A percentile compares a stretch with the other conserved stretches of the same genome.
These are phyloP conservation scores for Tychaedon coryphoeus DNA, from an alignment of 2,113 vertebrate genomes.

Conservation along the genomic window DNA sequence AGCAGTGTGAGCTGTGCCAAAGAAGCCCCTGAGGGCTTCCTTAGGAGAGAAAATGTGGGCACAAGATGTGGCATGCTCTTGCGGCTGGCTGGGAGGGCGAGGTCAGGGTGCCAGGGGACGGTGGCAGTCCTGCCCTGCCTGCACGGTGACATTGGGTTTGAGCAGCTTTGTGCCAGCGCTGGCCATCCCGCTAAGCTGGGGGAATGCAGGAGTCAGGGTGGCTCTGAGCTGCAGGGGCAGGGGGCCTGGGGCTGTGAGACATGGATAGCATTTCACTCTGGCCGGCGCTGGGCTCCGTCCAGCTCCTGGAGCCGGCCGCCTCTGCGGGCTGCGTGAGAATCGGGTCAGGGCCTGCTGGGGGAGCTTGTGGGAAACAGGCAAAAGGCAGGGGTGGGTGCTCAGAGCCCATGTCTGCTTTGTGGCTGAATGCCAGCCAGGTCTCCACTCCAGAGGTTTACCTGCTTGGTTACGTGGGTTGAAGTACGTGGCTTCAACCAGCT, in stretches of 20 bases:
- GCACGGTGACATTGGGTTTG: not conserved
- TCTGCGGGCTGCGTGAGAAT: not conserved
- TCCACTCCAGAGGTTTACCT: not conserved
- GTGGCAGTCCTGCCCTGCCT: not conserved
- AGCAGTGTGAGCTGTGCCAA: not conserved
- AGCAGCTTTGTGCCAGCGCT: not conserved
- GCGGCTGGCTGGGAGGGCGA: not conserved
- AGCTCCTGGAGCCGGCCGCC: not conserved
- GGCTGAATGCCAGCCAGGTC: not conserved
- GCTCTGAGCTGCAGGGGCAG: not conserved
- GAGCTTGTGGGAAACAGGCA: not conserved
- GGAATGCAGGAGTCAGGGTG: not conserved
- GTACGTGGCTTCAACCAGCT: rapidly evolving
- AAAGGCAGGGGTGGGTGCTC: not conserved
- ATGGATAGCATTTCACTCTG: not conserved
- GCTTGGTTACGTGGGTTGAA: not conserved
- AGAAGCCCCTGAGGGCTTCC: conserved; percentile 12
- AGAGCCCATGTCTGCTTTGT: not conserved
- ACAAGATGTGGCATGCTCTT: conserved; percentile 23
- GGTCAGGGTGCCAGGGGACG: not conserved
- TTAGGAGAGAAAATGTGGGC: conserved; percentile 55
- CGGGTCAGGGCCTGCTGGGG: not conserved
- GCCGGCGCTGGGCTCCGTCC: not conserved
- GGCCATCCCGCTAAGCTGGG: not conserved
- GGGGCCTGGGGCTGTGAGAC: conserved; percentile 1